A percentile compares a stretch with the other conserved stretches of the same genome.
Evolutionary conservation across 2,797 vertebrate species (phyloP).

Genomic region (Typhlichthys eigenmanni): DNA sequence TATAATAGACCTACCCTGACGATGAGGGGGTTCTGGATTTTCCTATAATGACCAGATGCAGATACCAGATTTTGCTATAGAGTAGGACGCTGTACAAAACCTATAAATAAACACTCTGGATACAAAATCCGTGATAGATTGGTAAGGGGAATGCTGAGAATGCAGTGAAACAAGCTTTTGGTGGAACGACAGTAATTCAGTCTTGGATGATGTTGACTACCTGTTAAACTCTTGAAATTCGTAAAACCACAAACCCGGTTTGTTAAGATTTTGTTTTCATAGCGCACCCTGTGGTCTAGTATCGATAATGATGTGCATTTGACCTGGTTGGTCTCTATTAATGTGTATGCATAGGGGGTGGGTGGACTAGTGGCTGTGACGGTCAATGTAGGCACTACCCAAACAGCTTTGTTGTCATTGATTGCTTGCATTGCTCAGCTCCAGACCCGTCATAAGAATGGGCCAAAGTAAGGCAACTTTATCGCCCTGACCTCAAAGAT

Average conservation of each 20-base stretch:
- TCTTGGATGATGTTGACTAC: conserved; percentile 5
- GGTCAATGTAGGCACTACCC: conserved; percentile 38
- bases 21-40: neutral
- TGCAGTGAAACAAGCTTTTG: conserved; percentile 34
- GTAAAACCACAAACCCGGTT: conserved; percentile 56
- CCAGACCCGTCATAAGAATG: neutral
- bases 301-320: conserved; percentile 55
- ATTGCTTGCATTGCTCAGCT: conserved; percentile 25
- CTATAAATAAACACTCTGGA: conserved; percentile 8
- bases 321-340: conserved; percentile 26
- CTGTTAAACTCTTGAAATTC: conserved; percentile 58
- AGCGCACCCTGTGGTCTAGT: conserved; percentile 32
- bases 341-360: conserved; percentile 25
- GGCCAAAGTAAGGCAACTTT: too few species aligned
- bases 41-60: too few species aligned
- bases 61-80: neutral
- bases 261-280: conserved; percentile 28
- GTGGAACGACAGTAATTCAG: conserved; percentile 3
- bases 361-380: conserved; percentile 15
- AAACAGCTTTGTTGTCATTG: conserved; percentile 22
- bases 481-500: too few species aligned
- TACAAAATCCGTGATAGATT: conserved; percentile 41
- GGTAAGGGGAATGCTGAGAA: conserved; percentile 52
- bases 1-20: too few species aligned
- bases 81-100: conserved; percentile 18